Base-by-base conservation (phyloP, 2,888 invertebrate species). In the Parnassius apollo region DNA sequence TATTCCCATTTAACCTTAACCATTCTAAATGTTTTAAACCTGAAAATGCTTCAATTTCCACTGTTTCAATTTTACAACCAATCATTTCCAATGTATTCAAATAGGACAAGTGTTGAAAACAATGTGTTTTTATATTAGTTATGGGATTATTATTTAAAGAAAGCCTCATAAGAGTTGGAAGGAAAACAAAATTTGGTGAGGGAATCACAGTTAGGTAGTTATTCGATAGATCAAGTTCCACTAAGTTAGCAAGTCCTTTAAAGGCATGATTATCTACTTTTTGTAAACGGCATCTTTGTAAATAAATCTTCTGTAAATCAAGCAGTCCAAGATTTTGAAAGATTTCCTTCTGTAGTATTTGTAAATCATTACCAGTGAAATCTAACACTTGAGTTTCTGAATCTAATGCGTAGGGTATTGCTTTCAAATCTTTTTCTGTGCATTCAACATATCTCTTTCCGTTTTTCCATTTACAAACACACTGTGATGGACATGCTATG, bases 381-480 rank as follows among this genome's bases (percentile, higher is more conserved):
- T 97, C 96, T 61, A 98, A 91, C 48, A 98, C 97, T 92, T 97
- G 97, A 0, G 97, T 97, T 75, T 95, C 96, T 35, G 95, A 93
- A 80, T 97, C 96, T 74, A 98, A 94, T 59, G 95, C 94, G 72
- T 94, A 94, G 2, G 98, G 98, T 64, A 98, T 94, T 11, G 94
- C 93, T 68, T 95, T 93, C 61, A 98, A 91, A 61, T 94, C 95
- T 78, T 95, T 95, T 67, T 95, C 95, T 57, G 95, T 93, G 86
- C 98, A 98, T 83, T 98, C 97, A 57, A 97, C 97, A 70, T 96
- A 96, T 80, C 97, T 95, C 80, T 98, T 98, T 56, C 98, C 98
- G 78, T 96, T 95, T 85, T 97, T 97, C 98, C 98, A 98, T 83
- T 97, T 97, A 92, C 98, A 98, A 63, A 94, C 92, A 85, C 98